A percentile compares a stretch with the other conserved stretches of the same genome.
These are phyloP conservation scores for Pogonognathellus flavescens DNA, from an alignment of 1,140 invertebrate species.

Conservation along the genomic window DNA sequence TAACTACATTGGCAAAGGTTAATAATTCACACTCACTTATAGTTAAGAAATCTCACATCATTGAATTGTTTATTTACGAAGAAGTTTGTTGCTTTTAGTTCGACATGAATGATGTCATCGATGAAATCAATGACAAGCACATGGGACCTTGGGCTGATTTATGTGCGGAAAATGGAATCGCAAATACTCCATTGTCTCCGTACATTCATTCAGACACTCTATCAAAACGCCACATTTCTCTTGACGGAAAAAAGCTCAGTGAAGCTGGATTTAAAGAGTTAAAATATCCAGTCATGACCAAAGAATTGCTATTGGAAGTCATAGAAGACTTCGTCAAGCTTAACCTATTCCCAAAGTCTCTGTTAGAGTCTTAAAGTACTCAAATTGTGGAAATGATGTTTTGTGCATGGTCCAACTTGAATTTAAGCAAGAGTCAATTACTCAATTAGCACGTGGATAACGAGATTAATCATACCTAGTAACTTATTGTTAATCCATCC, in stretches of 20 bases:
- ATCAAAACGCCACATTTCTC: constrained; percentile 82
- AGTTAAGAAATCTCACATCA: background rate
- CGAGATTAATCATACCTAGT: no score
- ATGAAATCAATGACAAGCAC: constrained; percentile 93
- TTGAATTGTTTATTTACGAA: background rate
- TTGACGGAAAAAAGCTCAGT: constrained; percentile 80
- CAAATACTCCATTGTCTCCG: constrained; percentile 88
- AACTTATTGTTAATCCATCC: no score
- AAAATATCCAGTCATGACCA: constrained; percentile 75
- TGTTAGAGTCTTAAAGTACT: constrained; percentile 37
- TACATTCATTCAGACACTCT: constrained; percentile 86
- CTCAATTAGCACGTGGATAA: no score
- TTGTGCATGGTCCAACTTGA: background rate
- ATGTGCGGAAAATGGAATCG: constrained; percentile 81
- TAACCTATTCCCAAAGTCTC: constrained; percentile 77
- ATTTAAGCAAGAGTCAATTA: no score
- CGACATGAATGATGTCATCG: constrained; percentile 82
- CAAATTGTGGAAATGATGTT: background rate
- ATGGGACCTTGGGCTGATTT: constrained; percentile 89
- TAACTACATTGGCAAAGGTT: constrained; percentile 85
- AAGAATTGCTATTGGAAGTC: constrained; percentile 76
- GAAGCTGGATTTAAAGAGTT: constrained; percentile 73
- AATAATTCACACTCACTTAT: constrained; percentile 51
- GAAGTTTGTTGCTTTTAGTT: constrained; percentile 70
- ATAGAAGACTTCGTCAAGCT: constrained; percentile 79